Conservation (phyloP, 2,797 vertebrate genomes). For the Pagetopsis macropterus region DNA sequence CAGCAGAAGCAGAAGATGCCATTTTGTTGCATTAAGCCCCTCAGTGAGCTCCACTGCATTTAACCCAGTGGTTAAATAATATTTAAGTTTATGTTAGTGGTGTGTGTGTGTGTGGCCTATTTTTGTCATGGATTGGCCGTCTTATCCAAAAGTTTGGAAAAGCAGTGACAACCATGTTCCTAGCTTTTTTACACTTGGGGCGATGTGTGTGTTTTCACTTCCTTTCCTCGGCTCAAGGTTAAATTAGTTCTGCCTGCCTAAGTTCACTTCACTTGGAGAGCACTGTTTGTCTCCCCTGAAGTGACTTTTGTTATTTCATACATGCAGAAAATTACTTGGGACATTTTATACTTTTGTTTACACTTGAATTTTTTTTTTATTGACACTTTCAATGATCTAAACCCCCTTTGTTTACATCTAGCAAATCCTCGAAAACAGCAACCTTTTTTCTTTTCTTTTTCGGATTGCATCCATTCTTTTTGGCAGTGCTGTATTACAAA, state of each 20-base stretch:
- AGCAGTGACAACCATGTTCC: slow-evolving; percentile 43
- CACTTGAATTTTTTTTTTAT: slow-evolving; percentile 3
- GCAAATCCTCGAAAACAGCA: slow-evolving; percentile 30
- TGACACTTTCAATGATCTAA: neutral
- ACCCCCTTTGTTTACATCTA: slow-evolving; percentile 27
- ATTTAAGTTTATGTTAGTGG: slow-evolving; percentile 29
- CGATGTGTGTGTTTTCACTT: slow-evolving; percentile 42
- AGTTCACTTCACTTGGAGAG: slow-evolving; percentile 39
- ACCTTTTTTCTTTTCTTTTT: slow-evolving; percentile 12
- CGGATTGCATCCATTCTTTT: slow-evolving; percentile 45
- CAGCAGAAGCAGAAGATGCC: slow-evolving; percentile 76
- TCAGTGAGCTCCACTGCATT: slow-evolving; percentile 51
- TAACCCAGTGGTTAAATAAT: slow-evolving; percentile 32
- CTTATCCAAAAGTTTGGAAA: slow-evolving; percentile 57
- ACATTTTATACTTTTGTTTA: slow-evolving; percentile 2
- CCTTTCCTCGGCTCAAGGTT: slow-evolving; percentile 64
- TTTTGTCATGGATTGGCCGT: slow-evolving; percentile 27
- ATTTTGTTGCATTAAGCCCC: slow-evolving; percentile 76
- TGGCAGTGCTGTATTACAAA: slow-evolving; percentile 60
- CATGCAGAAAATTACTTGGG: slow-evolving; percentile 1
- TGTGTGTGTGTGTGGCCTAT: slow-evolving; percentile 10
- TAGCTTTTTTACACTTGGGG: slow-evolving; percentile 44
- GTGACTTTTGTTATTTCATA: slow-evolving; percentile 14
- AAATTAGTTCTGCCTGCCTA: slow-evolving; percentile 56
- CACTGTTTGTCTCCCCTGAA: slow-evolving; percentile 22